Percentiles rank a stretch among this genome's conserved stretches.
Conservation (phyloP, 64 coral and sea anemone genomes). For the Actinia tenebrosa region DNA sequence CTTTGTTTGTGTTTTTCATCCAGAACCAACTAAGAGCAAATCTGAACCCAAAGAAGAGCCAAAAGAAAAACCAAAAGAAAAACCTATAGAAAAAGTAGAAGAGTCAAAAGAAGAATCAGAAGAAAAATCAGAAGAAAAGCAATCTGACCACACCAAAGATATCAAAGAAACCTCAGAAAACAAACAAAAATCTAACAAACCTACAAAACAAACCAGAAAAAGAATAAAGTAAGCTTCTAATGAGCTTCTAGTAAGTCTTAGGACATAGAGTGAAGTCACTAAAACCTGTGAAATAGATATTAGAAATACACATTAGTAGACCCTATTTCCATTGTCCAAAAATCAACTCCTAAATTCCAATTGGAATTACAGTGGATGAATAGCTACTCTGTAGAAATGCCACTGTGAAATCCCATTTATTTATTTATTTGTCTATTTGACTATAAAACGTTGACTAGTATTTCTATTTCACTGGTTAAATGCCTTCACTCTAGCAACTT, state of each 20-base stretch:
- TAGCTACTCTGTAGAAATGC: too few species aligned
- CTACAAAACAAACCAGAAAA: not conserved
- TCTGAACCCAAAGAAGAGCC: conserved; percentile 1
- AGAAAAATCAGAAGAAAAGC: conserved; percentile 16
- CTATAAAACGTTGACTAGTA: too few species aligned
- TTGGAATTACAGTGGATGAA: too few species aligned
- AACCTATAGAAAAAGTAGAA: conserved; percentile 5
- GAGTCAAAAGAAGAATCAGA: not conserved
- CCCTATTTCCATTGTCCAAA: not conserved
- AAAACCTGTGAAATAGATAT: too few species aligned
- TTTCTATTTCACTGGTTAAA: too few species aligned
- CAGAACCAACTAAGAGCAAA: not conserved
- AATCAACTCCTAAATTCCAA: not conserved
- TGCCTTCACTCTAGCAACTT: too few species aligned
- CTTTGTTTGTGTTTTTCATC: not conserved
- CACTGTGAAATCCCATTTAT: too few species aligned
- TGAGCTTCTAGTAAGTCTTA: too few species aligned
- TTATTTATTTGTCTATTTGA: too few species aligned
- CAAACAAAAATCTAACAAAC: not conserved
- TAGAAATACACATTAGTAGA: too few species aligned
- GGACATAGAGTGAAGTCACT: too few species aligned
- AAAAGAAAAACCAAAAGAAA: not conserved
- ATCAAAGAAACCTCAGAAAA: not conserved
- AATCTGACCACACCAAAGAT: not conserved
- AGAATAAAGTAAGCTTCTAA: conserved; percentile 1